Base-by-base conservation (phyloP, 2,797 vertebrate genomes). In the Caiman crocodilus region DNA sequence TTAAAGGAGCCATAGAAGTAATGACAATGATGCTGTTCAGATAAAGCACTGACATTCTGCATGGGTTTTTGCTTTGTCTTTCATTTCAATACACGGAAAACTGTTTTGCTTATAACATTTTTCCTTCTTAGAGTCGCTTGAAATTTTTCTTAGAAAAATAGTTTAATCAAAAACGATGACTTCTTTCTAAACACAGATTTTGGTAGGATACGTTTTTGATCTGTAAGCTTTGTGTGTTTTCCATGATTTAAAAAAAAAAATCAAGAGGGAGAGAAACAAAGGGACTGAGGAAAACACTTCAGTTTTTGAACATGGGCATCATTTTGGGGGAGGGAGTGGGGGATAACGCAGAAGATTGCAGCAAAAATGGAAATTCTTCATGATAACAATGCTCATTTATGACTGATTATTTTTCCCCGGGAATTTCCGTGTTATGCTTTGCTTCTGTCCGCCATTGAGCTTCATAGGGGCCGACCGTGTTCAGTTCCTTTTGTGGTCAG, bases 11-110 rank as follows among this genome's bases (percentile, higher is more conserved):
- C 55, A 11, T 26, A 56, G 42, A 6, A 56, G 42, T 14, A 20
- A 28, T n/a, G 21, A 16, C 25, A 50, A 76, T 25, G 32, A 7
- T 5, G 21, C 42, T 14, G 14, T 21, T 35, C 35, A 59, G 71
- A 79, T 87, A 89, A 26, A 84, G 25, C 65, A 13, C 67, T 82
- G 61, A 87, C 88, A 21, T 6, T 28, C 16, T 21, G 20, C 42
- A 21, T 1, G 1, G 10, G 10, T 16, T 64, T 69, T 67, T 15
- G 42, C 32, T 25, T 15, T 28, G 15, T 85, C 87, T 87, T 75
- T 69, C n/a, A 5, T 89, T 71, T 76, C 7, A 26, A 75, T 92
- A 11, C 21, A 23, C 20, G 42, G 67, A 71, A 42, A 13, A 71
- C 30, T 42, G 14, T 35, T 21, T 71, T 14, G 32, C 6, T 35